phyloP scores from a whole-genome alignment of 1,140 invertebrate genomes.

The Dendrolimus kikuchii region DNA sequence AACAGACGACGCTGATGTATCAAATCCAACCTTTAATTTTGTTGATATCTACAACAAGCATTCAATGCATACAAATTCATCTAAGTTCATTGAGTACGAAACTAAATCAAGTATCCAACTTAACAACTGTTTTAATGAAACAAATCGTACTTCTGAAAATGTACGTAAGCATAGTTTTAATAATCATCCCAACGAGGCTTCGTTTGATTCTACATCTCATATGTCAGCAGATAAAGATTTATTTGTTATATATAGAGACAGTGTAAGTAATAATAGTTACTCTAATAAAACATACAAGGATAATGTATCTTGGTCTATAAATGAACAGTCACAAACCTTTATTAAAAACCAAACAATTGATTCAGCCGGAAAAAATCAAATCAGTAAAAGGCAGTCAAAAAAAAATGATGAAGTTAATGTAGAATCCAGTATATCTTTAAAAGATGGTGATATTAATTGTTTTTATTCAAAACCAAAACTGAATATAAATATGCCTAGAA shows the following conservation, averaged over 20 bases:
- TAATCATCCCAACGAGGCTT: not conserved
- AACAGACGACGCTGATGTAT: not conserved
- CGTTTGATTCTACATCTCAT: conserved; percentile 10
- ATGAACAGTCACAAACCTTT: conserved; percentile 8
- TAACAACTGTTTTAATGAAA: no score
- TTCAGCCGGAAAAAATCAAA: not conserved
- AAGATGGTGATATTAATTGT: conserved; percentile 22
- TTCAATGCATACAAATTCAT: conserved; percentile 16
- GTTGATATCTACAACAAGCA: conserved; percentile 30
- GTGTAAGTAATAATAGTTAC: conserved; percentile 21
- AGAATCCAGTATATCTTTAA: conserved; percentile 1
- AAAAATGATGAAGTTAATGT: conserved; percentile 1
- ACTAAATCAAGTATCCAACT: conserved; percentile 5
- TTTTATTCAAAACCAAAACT: conserved; percentile 24
- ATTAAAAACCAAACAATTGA: conserved; percentile 3
- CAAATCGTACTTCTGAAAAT: no score
- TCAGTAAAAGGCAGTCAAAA: conserved; percentile 1
- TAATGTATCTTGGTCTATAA: conserved; percentile 14
- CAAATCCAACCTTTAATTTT: conserved; percentile 9
- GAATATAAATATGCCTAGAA: conserved; percentile 35
- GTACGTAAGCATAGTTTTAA: no score
- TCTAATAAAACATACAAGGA: conserved; percentile 6
- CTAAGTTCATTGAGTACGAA: conserved; percentile 8
- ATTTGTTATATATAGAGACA: conserved; percentile 46
- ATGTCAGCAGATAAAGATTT: conserved; percentile 37